Percentiles rank a stretch among this genome's conserved stretches.
phyloP scores from a whole-genome alignment of 2,113 vertebrate genomes.

The Hydrochoerus hydrochaeris region DNA sequence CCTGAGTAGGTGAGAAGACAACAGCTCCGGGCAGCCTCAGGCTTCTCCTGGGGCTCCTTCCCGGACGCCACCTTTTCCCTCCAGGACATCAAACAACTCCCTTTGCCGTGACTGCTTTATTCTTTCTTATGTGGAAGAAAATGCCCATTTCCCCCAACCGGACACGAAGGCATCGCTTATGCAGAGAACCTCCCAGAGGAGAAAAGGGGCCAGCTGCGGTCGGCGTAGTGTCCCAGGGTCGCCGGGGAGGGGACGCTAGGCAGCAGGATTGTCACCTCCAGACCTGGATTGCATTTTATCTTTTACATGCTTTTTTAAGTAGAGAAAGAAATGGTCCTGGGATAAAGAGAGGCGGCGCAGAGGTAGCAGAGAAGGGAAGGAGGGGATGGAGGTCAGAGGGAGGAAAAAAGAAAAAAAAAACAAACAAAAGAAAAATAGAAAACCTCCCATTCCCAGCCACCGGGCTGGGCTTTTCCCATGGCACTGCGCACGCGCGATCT shows the following conservation, averaged over 20 bases:
- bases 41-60: neutral
- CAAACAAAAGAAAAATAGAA: neutral
- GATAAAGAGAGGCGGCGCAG: neutral
- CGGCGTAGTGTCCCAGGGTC: neutral
- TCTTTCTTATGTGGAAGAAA: constrained; percentile 4
- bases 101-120: neutral
- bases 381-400: neutral
- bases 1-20: neutral
- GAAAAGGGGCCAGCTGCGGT: too few relatives aligned
- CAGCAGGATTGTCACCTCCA: neutral
- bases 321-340: neutral
- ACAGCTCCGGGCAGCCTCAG: neutral
- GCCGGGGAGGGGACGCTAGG: neutral
- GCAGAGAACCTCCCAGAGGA: neutral
- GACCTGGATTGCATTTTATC: neutral
- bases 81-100: neutral
- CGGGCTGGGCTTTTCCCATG: neutral
- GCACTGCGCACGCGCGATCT: neutral
- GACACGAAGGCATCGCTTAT: neutral
- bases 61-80: neutral
- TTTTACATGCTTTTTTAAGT: neutral
- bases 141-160: neutral
- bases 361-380: neutral
- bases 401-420: too few relatives aligned
- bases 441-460: neutral